Evolutionary conservation across 2,797 vertebrate species (phyloP).

Genomic region (Gymnoscopelus microlampas): DNA sequence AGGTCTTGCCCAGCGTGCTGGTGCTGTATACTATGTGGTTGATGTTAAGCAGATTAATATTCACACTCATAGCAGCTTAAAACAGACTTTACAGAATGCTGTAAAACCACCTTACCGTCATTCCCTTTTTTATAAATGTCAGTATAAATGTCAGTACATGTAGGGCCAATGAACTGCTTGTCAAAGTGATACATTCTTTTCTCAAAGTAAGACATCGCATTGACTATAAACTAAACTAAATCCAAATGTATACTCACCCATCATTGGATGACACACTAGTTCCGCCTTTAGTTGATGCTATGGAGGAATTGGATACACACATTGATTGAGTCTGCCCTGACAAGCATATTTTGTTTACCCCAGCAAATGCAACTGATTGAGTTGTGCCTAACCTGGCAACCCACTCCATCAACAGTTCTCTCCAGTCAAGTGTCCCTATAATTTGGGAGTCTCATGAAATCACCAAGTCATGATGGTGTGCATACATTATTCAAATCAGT

Average conservation of each 20-base stretch:
- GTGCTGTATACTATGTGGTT: too few relatives aligned
- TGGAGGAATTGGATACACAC: conserved; percentile 49
- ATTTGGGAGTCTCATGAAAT: conserved; percentile 57
- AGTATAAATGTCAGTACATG: background rate
- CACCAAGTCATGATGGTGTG: conserved; percentile 33
- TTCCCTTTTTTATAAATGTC: conserved; percentile 2
- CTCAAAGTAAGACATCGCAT: conserved; percentile 11
- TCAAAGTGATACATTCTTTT: conserved; percentile 14
- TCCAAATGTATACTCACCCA: background rate
- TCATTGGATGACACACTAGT: conserved; percentile 50
- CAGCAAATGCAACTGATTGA: conserved; percentile 47
- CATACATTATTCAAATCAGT: conserved; percentile 57
- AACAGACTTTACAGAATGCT: conserved; percentile 19
- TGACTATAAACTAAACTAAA: background rate
- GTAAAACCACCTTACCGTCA: conserved; percentile 13
- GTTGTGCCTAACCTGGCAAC: conserved; percentile 63
- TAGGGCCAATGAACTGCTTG: conserved; percentile 1
- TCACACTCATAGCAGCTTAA: conserved; percentile 4
- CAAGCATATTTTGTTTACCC: conserved; percentile 68
- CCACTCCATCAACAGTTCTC: conserved; percentile 56
- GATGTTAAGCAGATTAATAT: too few relatives aligned
- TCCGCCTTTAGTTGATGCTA: conserved; percentile 42
- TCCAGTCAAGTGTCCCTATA: conserved; percentile 28
- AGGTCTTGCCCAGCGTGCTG: too few relatives aligned
- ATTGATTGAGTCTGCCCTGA: conserved; percentile 60